phyloP scores from a whole-genome alignment of 2,797 vertebrate genomes.

The Bradypodion pumilum region DNA sequence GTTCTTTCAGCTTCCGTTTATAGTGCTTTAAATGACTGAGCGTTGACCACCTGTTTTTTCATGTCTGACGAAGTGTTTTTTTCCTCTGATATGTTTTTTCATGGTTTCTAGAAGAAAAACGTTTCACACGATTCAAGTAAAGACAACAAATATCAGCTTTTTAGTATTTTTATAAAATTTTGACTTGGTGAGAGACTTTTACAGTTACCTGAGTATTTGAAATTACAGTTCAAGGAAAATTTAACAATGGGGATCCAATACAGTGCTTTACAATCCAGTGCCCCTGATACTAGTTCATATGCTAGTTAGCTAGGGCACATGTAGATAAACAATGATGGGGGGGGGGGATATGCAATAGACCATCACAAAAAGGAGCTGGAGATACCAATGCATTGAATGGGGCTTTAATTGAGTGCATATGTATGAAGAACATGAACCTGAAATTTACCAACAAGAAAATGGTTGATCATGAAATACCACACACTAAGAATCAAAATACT shows the following conservation, averaged over 20 bases:
- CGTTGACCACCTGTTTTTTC: not conserved
- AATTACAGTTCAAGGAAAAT: slow-evolving; percentile 73
- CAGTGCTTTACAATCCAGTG: slow-evolving; percentile 73
- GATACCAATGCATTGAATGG: slow-evolving; percentile 61
- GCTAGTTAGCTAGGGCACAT: slow-evolving; percentile 67
- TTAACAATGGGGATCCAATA: slow-evolving; percentile 68
- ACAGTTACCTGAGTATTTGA: slow-evolving; percentile 76
- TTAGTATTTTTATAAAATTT: slow-evolving; percentile 74
- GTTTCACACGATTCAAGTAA: slow-evolving; percentile 44
- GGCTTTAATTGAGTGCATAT: slow-evolving; percentile 11
- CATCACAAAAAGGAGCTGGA: slow-evolving; percentile 67
- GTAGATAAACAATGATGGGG: slow-evolving; percentile 61
- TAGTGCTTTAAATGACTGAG: not conserved
- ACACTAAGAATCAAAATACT: slow-evolving; percentile 20
- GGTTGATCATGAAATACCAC: slow-evolving; percentile 8
- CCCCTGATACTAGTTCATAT: slow-evolving; percentile 62
- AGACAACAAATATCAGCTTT: slow-evolving; percentile 40
- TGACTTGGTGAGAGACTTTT: slow-evolving; percentile 70
- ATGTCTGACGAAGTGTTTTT: too few relatives aligned
- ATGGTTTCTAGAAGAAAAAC: not conserved
- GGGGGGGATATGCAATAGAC: slow-evolving; percentile 54
- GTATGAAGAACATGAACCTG: slow-evolving; percentile 6
- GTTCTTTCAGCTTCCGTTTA: too few relatives aligned
- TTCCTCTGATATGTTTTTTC: too few relatives aligned
- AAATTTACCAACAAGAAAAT: slow-evolving; percentile 23